These are phyloP conservation scores for Paramormyrops hopkinsi DNA, from an alignment of 2,797 vertebrate genomes.

Conservation along the genomic window DNA sequence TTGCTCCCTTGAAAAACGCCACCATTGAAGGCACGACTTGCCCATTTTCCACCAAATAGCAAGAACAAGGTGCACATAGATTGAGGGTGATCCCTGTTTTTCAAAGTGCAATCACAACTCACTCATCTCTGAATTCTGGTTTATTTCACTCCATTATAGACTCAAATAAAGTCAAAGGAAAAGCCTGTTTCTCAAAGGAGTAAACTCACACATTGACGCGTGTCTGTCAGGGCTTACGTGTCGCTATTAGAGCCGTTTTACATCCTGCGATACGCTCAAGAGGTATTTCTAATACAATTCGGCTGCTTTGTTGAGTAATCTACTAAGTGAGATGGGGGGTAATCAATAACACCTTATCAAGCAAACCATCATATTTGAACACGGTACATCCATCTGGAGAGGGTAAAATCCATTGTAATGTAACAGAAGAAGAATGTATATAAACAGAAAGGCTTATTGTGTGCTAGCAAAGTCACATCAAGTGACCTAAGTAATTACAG, in stretches of 20 bases:
- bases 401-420: slow-evolving; percentile 26
- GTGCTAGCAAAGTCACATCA: slow-evolving; percentile 15
- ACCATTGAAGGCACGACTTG: background rate
- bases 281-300: background rate
- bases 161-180: background rate
- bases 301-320: slow-evolving; percentile 3
- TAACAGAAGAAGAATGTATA: slow-evolving; percentile 18
- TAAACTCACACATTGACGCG: background rate
- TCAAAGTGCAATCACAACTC: background rate
- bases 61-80: background rate
- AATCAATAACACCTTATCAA: slow-evolving; percentile 38
- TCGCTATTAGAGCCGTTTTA: background rate
- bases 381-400: background rate
- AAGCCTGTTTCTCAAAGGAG: background rate
- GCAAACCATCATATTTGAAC: slow-evolving; percentile 24
- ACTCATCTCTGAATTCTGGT: background rate
- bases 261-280: background rate
- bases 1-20: background rate
- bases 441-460: slow-evolving; percentile 19
- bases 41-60: background rate
- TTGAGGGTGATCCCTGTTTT: background rate
- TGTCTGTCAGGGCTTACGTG: background rate
- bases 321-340: slow-evolving; percentile 25
- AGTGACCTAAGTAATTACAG: slow-evolving; percentile 28
- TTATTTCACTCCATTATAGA: background rate